Evolutionary conservation across 2,113 vertebrate genomes (phyloP).

Genomic region (Spea multiplicata): DNA sequence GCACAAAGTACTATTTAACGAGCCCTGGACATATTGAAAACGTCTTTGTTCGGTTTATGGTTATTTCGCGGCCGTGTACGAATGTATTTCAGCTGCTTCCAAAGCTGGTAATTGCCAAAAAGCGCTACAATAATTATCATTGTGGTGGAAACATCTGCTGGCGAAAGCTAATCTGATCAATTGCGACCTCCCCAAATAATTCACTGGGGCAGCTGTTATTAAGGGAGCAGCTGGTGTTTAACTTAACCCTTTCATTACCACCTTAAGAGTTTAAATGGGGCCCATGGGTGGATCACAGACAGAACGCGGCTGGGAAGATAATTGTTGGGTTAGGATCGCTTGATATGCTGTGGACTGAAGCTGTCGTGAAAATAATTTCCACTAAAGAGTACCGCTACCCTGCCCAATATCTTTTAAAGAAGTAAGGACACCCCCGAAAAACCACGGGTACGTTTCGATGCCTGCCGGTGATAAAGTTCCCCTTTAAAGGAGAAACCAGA

Average conservation of each 20-base stretch:
- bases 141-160: conserved; percentile 35
- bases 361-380: no score
- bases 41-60: neutral
- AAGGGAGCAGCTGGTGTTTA: conserved; percentile 13
- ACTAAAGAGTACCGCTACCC: no score
- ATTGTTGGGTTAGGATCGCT: no score
- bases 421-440: no score
- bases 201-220: conserved; percentile 13
- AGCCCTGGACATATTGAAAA: neutral
- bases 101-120: conserved; percentile 1
- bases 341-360: no score
- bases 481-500: no score
- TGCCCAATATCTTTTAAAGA: no score
- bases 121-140: conserved; percentile 8
- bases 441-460: no score
- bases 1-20: no score
- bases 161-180: conserved; percentile 29
- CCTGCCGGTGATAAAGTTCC: no score
- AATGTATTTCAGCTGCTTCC: conserved; percentile 19
- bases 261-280: neutral
- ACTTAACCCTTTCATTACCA: neutral
- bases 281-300: no score
- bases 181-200: conserved; percentile 11
- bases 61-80: neutral
- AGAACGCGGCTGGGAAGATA: no score